Conservation (phyloP, 2,113 vertebrate species). For the Spilogale gracilis region DNA sequence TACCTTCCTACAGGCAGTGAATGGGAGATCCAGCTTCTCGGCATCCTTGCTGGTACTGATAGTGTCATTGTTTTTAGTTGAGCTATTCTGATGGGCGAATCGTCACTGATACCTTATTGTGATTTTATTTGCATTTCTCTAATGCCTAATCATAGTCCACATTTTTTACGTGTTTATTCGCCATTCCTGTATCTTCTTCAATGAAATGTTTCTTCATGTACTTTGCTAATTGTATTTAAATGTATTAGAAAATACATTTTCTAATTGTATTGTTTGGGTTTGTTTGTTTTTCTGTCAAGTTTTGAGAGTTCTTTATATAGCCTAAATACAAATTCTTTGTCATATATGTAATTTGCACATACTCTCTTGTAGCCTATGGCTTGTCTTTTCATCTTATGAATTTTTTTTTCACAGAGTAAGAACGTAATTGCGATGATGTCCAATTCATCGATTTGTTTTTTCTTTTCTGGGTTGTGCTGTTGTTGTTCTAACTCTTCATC, state of each 20-base stretch:
- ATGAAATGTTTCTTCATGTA: not conserved
- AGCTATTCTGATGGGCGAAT: not conserved
- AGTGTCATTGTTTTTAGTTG: conserved; percentile 4
- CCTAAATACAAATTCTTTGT: not conserved
- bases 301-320: not conserved
- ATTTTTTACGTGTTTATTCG: conserved; percentile 29
- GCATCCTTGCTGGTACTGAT: not conserved
- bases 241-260: not conserved
- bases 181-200: not conserved
- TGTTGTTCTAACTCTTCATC: not conserved
- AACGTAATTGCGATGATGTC: not conserved
- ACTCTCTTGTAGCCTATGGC: not conserved
- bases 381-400: conserved; percentile 21
- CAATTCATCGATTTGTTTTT: not conserved
- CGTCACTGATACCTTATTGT: not conserved
- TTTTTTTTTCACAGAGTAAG: not conserved
- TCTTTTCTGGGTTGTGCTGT: not conserved
- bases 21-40: not conserved
- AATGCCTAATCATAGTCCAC: not conserved
- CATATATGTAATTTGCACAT: not conserved
- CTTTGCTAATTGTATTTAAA: not conserved
- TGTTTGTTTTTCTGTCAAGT: not conserved
- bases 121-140: conserved; percentile 21
- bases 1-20: not conserved
- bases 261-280: not conserved